Conservation (phyloP, 2,797 vertebrate genomes). For the Furcifer pardalis region DNA sequence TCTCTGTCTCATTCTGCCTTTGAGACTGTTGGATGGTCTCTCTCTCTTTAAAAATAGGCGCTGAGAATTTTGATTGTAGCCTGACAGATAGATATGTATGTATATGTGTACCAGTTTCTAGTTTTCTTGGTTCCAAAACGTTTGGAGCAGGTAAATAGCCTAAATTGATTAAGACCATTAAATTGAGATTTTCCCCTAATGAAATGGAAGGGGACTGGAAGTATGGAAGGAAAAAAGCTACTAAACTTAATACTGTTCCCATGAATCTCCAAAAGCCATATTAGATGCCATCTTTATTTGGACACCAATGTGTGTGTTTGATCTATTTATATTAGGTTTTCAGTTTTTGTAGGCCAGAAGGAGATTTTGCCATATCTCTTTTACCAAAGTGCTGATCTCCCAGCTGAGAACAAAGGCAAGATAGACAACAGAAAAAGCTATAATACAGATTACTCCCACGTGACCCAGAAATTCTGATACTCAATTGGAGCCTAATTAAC, state of each 20-base stretch:
- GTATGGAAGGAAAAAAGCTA: neutral
- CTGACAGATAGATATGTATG: neutral
- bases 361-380: neutral
- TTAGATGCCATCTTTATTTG: neutral
- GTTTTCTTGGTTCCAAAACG: neutral
- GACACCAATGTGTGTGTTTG: neutral
- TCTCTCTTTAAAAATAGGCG: neutral
- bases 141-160: neutral
- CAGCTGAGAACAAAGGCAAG: neutral
- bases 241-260: neutral
- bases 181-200: neutral
- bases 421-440: neutral
- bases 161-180: slow-evolving; percentile 2
- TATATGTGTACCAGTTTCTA: neutral
- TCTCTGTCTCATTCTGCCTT: neutral
- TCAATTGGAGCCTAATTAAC: neutral
- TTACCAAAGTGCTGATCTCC: neutral
- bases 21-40: neutral
- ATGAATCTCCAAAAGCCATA: neutral
- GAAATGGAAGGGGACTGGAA: neutral
- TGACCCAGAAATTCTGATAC: neutral
- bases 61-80: neutral
- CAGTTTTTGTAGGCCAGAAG: neutral
- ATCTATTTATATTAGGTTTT: neutral
- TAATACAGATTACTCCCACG: neutral